Base-by-base conservation (phyloP, 1,140 invertebrate genomes). In the Coenobita brevimanus region DNA sequence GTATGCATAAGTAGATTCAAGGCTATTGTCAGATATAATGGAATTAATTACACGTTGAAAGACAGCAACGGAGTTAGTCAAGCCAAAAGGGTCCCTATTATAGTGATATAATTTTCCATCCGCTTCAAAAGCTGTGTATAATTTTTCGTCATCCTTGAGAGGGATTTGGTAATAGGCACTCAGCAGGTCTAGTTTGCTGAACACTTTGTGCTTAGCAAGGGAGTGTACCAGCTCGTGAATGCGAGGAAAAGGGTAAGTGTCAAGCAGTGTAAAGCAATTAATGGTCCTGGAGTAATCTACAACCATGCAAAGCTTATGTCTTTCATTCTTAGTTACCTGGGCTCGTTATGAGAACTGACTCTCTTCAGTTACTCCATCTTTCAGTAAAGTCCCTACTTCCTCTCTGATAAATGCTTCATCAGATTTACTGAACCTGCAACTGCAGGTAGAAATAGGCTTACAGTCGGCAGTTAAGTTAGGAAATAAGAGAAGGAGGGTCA, bases 261-360 rank as follows among this genome's bases (percentile, higher is more conserved):
- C 82, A 0, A 83, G 33, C 6, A 64, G 36, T 3, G 82, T 78
- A 60, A 43, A 76, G 17, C 64, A 27, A 62, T 83, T 83, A 21
- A 83, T 83, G 30, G 82, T 76, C 43, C 43, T 60, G 46, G 60
- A 83, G 50, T 83, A 83, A 30, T 78, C 82, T 27, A 83, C 50
- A 17, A 67, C 62, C 82, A 83, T 83, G 0, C 64, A 10, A 24
- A 21, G 54, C 62, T 83, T 83, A 67, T 36, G 54, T 2, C 62
- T 21, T 3, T 81, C 79, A 17, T 81, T 57, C 10, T 36, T 67
- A 2, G 60, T 67, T 81, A 67, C 73, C 73, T 67, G 62, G 2
- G 30, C 82, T 21, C 82, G 3, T 60, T 60, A 83, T 0, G 82
- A 30, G 15, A 60, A 83, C 50, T 69, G 46, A 41, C n/a, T n/a